These are phyloP conservation scores for Chascanopsetta lugubris DNA, from an alignment of 2,113 vertebrate genomes.

Conservation along the genomic window DNA sequence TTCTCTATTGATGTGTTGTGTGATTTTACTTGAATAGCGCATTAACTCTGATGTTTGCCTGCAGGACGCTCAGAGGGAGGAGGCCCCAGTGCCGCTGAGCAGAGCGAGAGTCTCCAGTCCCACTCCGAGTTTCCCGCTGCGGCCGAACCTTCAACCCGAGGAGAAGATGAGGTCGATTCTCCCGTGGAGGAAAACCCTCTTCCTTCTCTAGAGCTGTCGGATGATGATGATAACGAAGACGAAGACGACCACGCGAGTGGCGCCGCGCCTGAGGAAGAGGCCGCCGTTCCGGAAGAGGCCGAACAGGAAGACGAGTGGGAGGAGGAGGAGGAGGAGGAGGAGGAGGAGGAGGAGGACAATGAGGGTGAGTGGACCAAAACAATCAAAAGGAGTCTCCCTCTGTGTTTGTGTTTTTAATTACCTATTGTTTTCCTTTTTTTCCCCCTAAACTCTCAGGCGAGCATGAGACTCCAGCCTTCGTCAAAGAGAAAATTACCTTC, in stretches of 20 bases:
- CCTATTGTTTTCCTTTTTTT: not conserved
- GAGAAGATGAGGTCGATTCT: not conserved
- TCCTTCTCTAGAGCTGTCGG: not conserved
- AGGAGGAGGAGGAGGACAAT: too few relatives aligned
- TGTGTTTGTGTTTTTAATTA: not conserved
- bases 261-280: conserved; percentile 5
- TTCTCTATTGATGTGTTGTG: not conserved
- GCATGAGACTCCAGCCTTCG: conserved; percentile 76
- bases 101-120: not conserved
- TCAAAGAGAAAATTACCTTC: conserved; percentile 69
- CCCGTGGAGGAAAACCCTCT: conserved; percentile 22
- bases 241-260: not conserved
- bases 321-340: conserved; percentile 26
- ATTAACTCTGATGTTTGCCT: too few relatives aligned
- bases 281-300: conserved; percentile 11
- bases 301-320: conserved; percentile 41
- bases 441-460: conserved; percentile 59
- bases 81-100: not conserved
- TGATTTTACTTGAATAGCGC: too few relatives aligned
- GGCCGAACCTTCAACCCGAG: not conserved
- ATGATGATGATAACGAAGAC: conserved; percentile 3
- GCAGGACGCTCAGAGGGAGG: conserved; percentile 25
- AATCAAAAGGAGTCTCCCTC: too few relatives aligned
- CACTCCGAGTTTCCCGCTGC: not conserved
- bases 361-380: conserved; percentile 68